Conservation (phyloP, 2,113 vertebrate genomes). For the Neogobius melanostomus region DNA sequence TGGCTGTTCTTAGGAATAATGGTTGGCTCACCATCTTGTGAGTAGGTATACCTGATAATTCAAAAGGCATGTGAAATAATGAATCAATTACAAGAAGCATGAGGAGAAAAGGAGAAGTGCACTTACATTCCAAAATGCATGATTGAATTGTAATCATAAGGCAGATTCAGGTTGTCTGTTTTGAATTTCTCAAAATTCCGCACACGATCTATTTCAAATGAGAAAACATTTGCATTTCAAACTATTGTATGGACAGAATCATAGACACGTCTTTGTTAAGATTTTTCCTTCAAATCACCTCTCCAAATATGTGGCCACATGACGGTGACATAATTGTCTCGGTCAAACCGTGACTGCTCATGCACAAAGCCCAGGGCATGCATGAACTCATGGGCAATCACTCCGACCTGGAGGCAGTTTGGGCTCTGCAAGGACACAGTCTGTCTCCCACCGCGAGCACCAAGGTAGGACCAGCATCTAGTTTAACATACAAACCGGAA, state of each 20-base stretch:
- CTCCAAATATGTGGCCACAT: slow-evolving; percentile 76
- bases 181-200: slow-evolving; percentile 78
- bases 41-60: slow-evolving; percentile 72
- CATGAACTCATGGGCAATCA: slow-evolving; percentile 76
- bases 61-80: slow-evolving; percentile 1
- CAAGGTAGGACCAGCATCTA: slow-evolving; percentile 81
- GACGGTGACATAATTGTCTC: slow-evolving; percentile 67
- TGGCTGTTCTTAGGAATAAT: slow-evolving; percentile 67
- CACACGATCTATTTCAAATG: slow-evolving; percentile 64
- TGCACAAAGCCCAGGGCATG: slow-evolving; percentile 63
- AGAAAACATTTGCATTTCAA: not conserved
- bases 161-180: slow-evolving; percentile 68
- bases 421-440: slow-evolving; percentile 67
- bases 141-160: slow-evolving; percentile 80
- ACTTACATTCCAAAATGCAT: slow-evolving; percentile 83
- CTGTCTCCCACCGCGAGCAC: slow-evolving; percentile 73
- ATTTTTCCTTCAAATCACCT: slow-evolving; percentile 58
- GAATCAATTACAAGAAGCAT: not conserved
- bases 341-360: slow-evolving; percentile 75
- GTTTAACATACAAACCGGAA: slow-evolving; percentile 24
- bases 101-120: too few relatives aligned
- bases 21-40: slow-evolving; percentile 73
- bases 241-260: not conserved
- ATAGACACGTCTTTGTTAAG: not conserved
- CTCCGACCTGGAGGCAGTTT: slow-evolving; percentile 58